Evolutionary conservation across 2,888 invertebrate species (phyloP), one percentile per base, ranked within the genome.

Genomic region (Orchesellides sinensis): DNA sequence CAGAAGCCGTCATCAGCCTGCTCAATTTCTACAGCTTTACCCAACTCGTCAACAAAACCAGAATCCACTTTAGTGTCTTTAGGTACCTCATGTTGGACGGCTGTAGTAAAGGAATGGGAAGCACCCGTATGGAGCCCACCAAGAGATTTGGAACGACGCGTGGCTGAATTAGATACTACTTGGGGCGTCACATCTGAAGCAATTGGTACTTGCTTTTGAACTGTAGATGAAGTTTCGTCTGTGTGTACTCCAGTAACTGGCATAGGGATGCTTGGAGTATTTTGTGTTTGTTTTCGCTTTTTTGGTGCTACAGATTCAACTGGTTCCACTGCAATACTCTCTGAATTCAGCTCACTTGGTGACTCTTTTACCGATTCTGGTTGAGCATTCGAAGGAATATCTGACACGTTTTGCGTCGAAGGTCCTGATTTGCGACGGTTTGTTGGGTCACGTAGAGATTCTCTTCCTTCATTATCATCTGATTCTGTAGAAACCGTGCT

Each of bases 1-100:
- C 91, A 93, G 14, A 80, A 80, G 2, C 91, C 91, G 84, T 92
- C 94, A 27, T 87, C 83, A 56, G 65, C 47, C 40, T 85, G 85
- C 35, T 86, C 78, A 35, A 86, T 82, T 0, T 45, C 45, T 4
- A 86, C 81, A 17, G 63, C 40, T 10, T 79, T 86, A 1, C 86
- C 86, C 21, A 32, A 6, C 8, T 69, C 82, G 29, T 86, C 84
- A 0, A 85, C 75, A 56, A 86, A 86, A 12, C 84, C 83, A 0
- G 85, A 83, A 14, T 81, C 83, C 5, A 70, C 52, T 35, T 75
- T 83, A 6, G 74, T 65, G 27, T 74, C 75, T 54, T 65, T 54
- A n/a, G 70, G 65, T 47, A 56, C 65, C 27, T 63, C 75, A 21
- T 56, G 0, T 23, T 54, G 45, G 10, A 12, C 12, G 4, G 54